A percentile compares a stretch with the other conserved stretches of the same genome.
phyloP scores from a whole-genome alignment of 2,113 vertebrate genomes.

The Camarhynchus parvulus region DNA sequence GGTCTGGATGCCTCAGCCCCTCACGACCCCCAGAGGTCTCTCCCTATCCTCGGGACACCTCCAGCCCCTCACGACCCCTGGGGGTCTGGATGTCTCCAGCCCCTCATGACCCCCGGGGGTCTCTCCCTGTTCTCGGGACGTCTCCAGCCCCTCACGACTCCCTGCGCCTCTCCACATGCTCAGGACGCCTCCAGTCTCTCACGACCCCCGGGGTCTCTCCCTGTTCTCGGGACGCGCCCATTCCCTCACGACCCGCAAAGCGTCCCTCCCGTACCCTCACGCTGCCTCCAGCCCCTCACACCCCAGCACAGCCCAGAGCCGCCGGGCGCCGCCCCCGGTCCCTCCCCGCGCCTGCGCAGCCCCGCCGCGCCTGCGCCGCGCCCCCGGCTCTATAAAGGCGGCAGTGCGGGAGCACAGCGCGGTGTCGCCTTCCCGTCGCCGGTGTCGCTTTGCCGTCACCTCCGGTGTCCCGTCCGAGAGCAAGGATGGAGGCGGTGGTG shows the following conservation, averaged over 20 bases:
- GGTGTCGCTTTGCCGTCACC: background rate
- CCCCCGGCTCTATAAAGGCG: background rate
- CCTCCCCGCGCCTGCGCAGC: background rate
- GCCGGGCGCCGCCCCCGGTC: accelerated
- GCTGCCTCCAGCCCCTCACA: accelerated
- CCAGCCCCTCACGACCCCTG: accelerated
- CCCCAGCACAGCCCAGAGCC: background rate
- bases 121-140: accelerated
- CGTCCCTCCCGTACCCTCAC: too few species aligned
- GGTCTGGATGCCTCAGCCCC: accelerated
- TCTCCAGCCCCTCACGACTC: accelerated
- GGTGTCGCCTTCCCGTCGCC: accelerated
- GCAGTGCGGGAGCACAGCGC: accelerated
- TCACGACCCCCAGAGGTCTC: accelerated
- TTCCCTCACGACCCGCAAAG: accelerated
- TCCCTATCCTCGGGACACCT: accelerated
- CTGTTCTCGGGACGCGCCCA: accelerated
- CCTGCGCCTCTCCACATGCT: accelerated
- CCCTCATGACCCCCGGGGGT: accelerated
- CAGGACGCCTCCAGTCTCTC: accelerated
- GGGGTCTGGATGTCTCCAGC: accelerated
- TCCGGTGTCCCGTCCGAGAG: background rate
- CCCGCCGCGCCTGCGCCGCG: background rate
- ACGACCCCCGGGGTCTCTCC: accelerated
- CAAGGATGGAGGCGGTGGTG: constrained; percentile 88